These are phyloP conservation scores for Tromatobia lineatoria DNA, from an alignment of 2,888 invertebrate species.

Conservation along the genomic window DNA sequence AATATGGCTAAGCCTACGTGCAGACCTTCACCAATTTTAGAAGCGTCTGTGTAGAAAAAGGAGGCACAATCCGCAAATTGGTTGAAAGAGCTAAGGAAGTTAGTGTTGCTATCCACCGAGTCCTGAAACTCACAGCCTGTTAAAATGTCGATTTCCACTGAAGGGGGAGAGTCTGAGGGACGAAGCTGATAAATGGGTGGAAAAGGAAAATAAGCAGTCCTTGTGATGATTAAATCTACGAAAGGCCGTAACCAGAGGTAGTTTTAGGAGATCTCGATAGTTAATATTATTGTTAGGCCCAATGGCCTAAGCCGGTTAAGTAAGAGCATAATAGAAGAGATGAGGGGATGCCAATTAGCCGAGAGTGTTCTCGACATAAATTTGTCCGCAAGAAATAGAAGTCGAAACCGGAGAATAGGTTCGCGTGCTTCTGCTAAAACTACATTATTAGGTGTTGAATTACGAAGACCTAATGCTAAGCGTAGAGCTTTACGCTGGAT, in stretches of 20 bases:
- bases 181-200: background rate
- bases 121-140: background rate
- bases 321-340: background rate
- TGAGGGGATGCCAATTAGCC: background rate
- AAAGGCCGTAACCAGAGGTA: background rate
- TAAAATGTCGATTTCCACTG: background rate
- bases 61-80: background rate
- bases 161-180: background rate
- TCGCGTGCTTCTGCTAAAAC: background rate
- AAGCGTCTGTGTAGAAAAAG: conserved; percentile 13
- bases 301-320: background rate
- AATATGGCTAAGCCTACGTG: conserved; percentile 5
- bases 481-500: background rate
- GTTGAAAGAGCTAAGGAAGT: background rate
- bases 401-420: background rate
- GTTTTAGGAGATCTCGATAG: background rate
- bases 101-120: background rate
- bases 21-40: background rate
- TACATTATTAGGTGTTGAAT: background rate
- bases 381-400: conserved; percentile 8
- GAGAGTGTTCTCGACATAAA: background rate
- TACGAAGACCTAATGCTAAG: background rate
- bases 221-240: background rate
- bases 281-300: background rate
- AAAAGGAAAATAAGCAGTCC: background rate